phyloP scores from a whole-genome alignment of 2,797 vertebrate species.

The Mormyrus proboscirostris region DNA sequence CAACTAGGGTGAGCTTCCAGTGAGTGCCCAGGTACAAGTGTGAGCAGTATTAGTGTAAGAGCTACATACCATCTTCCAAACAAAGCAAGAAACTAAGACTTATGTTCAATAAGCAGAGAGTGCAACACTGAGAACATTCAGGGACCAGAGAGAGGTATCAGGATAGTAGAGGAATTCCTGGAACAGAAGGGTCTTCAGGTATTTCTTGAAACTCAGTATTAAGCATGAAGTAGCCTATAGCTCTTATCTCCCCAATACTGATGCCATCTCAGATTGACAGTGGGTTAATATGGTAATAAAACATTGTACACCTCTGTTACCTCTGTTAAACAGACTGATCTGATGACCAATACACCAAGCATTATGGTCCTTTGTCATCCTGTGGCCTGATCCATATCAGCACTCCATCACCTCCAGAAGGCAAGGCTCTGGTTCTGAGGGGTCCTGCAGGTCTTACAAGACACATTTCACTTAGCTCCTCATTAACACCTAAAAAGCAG shows the following conservation, averaged over 20 bases:
- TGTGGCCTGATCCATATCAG: neutral
- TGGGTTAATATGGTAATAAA: neutral
- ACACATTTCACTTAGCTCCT: neutral
- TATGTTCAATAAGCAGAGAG: neutral
- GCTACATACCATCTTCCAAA: neutral
- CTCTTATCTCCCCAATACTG: neutral
- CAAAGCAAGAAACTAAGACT: neutral
- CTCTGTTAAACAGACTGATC: neutral
- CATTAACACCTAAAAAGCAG: neutral
- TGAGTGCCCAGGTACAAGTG: neutral
- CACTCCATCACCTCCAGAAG: neutral
- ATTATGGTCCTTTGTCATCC: neutral
- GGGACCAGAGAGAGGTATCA: neutral
- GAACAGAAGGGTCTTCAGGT: neutral
- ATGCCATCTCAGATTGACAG: neutral
- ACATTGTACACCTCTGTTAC: neutral
- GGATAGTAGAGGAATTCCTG: neutral
- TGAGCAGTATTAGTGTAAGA: neutral
- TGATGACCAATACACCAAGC: neutral
- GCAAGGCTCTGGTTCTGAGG: neutral
- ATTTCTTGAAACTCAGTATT: neutral
- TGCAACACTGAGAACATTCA: neutral
- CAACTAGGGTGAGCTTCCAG: neutral
- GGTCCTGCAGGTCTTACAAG: neutral
- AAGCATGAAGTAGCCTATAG: neutral